phyloP scores from a whole-genome alignment of 2,113 vertebrate genomes.

The Glaucidium brasilianum region DNA sequence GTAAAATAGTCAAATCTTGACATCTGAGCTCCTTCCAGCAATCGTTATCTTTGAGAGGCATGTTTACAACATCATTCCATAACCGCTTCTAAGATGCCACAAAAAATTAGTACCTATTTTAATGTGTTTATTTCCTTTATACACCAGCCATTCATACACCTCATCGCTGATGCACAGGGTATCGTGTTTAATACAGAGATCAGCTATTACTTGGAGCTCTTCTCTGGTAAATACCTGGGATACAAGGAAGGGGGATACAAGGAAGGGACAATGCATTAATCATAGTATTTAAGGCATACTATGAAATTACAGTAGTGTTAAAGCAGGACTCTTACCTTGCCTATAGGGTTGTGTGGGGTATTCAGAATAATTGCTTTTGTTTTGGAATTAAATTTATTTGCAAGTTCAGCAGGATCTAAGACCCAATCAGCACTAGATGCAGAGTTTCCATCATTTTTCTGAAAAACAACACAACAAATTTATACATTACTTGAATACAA shows the following conservation, averaged over 20 bases:
- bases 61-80: not conserved
- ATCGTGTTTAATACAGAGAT: constrained; percentile 92
- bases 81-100: not conserved
- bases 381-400: constrained; percentile 91
- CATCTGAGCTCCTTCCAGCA: not conserved
- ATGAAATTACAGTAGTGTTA: not conserved
- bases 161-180: constrained; percentile 95
- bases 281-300: not conserved
- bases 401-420: constrained; percentile 87
- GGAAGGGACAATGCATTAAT: not conserved
- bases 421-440: constrained; percentile 86
- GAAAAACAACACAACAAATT: not conserved
- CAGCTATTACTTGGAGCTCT: constrained; percentile 89
- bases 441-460: constrained; percentile 73
- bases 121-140: constrained; percentile 86
- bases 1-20: not conserved
- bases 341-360: constrained; percentile 92
- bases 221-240: constrained; percentile 85
- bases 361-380: constrained; percentile 97
- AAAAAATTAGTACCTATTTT: constrained; percentile 86
- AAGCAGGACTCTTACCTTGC: constrained; percentile 81
- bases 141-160: constrained; percentile 96
- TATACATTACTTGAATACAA: not conserved
- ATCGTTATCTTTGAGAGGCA: not conserved
- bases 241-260: not conserved